phyloP scores from a whole-genome alignment of 1,140 invertebrate genomes.

The Drosophila oshimai region DNA sequence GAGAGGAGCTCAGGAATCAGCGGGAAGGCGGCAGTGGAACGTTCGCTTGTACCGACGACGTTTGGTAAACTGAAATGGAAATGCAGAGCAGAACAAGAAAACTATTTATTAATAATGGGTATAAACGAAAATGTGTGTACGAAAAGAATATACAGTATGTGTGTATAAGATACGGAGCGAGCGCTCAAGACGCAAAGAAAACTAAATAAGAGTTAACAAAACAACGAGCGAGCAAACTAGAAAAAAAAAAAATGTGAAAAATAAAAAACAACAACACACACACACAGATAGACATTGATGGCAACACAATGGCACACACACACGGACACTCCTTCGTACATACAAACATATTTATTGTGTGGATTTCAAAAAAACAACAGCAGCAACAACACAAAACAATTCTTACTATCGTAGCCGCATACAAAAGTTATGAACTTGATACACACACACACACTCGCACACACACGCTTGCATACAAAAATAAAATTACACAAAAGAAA shows the following conservation, averaged over 20 bases:
- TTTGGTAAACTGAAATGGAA: slow-evolving; percentile 69
- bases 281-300: slow-evolving; percentile 33
- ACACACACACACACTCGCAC: slow-evolving; percentile 48
- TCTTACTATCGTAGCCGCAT: slow-evolving; percentile 67
- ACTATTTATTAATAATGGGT: slow-evolving; percentile 80
- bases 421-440: slow-evolving; percentile 73
- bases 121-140: slow-evolving; percentile 41
- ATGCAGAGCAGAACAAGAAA: slow-evolving; percentile 72
- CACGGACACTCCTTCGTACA: slow-evolving; percentile 1
- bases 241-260: slow-evolving; percentile 63
- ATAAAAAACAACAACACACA: slow-evolving; percentile 28
- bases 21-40: slow-evolving; percentile 23
- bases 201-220: slow-evolving; percentile 58
- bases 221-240: slow-evolving; percentile 59
- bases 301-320: slow-evolving; percentile 44
- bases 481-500: slow-evolving; percentile 81
- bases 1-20: slow-evolving; percentile 1
- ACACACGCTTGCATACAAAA: slow-evolving; percentile 41
- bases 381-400: slow-evolving; percentile 68
- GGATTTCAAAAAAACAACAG: slow-evolving; percentile 57
- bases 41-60: slow-evolving; percentile 29
- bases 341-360: slow-evolving; percentile 59
- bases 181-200: slow-evolving; percentile 42
- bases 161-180: slow-evolving; percentile 11
- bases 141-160: slow-evolving; percentile 14